phyloP scores from a whole-genome alignment of 2,113 vertebrate species.

The Crotalus tigris region DNA sequence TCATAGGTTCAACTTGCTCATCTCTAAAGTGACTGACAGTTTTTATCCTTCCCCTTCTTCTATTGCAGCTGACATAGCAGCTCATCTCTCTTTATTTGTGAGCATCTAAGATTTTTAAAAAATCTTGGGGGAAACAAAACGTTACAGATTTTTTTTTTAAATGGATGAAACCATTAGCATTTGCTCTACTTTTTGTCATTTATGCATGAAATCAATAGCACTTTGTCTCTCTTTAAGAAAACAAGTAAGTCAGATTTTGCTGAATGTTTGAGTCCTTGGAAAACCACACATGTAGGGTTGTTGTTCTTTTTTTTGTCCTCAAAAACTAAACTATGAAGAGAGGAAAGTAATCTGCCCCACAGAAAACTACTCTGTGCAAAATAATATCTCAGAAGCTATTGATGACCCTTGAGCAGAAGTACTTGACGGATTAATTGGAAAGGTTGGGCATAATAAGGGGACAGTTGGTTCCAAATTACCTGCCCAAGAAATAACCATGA shows the following conservation, averaged over 20 bases:
- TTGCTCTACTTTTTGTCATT: not conserved
- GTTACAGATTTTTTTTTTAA: not conserved
- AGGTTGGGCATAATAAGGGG: not conserved
- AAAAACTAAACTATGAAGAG: not conserved
- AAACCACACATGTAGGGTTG: not conserved
- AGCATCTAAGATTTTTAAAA: not conserved
- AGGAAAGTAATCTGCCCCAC: not conserved
- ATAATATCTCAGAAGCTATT: not conserved
- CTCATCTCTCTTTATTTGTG: not conserved
- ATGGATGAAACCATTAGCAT: not conserved
- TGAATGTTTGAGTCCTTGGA: not conserved
- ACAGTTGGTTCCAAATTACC: not conserved
- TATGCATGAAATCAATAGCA: not conserved
- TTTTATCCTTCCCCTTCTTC: not conserved
- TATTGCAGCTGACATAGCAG: not conserved
- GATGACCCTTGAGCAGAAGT: not conserved
- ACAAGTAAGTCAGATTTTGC: not conserved
- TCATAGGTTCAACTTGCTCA: not conserved
- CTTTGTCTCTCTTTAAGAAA: not conserved
- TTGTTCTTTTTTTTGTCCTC: not conserved
- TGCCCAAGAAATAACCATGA: not conserved
- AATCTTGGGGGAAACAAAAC: not conserved
- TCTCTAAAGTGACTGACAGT: not conserved
- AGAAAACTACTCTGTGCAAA: not conserved
- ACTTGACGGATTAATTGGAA: rapidly evolving